phyloP scores from a whole-genome alignment of 92 coral and sea anemone species.

The Umimayanthus kanabou region DNA sequence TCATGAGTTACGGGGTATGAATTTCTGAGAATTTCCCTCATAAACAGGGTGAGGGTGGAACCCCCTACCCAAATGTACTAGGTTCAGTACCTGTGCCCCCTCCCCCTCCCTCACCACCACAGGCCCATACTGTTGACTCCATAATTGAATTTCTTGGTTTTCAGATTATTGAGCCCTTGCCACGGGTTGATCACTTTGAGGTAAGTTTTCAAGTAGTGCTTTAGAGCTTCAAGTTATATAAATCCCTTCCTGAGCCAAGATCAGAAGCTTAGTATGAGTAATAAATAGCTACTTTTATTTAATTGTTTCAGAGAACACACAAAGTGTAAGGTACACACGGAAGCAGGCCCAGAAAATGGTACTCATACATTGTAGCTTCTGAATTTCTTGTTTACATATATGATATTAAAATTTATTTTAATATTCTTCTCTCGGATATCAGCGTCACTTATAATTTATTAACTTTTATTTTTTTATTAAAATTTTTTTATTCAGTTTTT shows the following conservation, averaged over 20 bases:
- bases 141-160: neutral
- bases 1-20: no score
- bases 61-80: no score
- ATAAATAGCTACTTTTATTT: no score
- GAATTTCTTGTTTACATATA: neutral
- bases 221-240: no score
- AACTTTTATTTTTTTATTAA: neutral
- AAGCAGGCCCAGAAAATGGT: no score
- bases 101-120: no score
- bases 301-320: no score
- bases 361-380: neutral
- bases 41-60: no score
- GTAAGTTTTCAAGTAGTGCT: conserved; percentile 36
- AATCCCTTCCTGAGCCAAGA: neutral
- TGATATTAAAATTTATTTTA: no score
- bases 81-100: no score
- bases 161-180: conserved; percentile 95
- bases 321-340: no score
- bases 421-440: neutral
- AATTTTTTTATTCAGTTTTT: neutral
- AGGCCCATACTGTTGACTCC: neutral
- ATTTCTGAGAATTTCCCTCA: no score
- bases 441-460: neutral
- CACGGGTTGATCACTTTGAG: conserved; percentile 96
- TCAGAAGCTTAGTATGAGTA: neutral